phyloP scores from a whole-genome alignment of 2,797 vertebrate species.

The Gouania willdenowi region DNA sequence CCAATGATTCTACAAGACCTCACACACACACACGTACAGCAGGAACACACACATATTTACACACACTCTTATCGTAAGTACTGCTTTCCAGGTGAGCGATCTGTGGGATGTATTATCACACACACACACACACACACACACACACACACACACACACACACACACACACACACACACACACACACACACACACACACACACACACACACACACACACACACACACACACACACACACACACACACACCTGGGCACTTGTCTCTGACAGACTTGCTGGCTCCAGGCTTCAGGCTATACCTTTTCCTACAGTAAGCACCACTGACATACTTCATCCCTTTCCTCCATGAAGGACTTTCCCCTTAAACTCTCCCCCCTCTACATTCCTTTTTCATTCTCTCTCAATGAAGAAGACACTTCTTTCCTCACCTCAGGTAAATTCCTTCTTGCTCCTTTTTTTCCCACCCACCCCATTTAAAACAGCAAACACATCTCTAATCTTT shows the following conservation, averaged over 20 bases:
- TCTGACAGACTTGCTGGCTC: constrained; percentile 75
- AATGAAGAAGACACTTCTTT: constrained; percentile 39
- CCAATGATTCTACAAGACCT: constrained; percentile 50
- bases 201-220: constrained; percentile 2
- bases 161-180: constrained; percentile 1
- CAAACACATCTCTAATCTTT: constrained; percentile 61
- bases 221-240: constrained; percentile 35
- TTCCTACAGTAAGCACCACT: constrained; percentile 65
- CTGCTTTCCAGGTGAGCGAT: constrained; percentile 59
- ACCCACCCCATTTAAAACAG: constrained; percentile 58
- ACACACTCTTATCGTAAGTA: constrained; percentile 36
- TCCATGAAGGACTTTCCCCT: constrained; percentile 34
- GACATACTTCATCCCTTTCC: constrained; percentile 54
- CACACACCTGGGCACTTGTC: constrained; percentile 61
- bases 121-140: neutral
- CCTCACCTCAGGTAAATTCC: constrained; percentile 48
- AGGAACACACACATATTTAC: constrained; percentile 26
- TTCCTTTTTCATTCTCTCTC: constrained; percentile 17
- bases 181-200: no score
- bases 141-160: no score
- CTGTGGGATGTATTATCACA: constrained; percentile 34
- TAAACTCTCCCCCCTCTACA: constrained; percentile 24
- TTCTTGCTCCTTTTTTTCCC: constrained; percentile 26
- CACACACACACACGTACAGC: constrained; percentile 39
- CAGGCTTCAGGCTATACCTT: constrained; percentile 71